Evolutionary conservation across 2,888 invertebrate genomes (phyloP).

Genomic region (Abrostola triplasia): DNA sequence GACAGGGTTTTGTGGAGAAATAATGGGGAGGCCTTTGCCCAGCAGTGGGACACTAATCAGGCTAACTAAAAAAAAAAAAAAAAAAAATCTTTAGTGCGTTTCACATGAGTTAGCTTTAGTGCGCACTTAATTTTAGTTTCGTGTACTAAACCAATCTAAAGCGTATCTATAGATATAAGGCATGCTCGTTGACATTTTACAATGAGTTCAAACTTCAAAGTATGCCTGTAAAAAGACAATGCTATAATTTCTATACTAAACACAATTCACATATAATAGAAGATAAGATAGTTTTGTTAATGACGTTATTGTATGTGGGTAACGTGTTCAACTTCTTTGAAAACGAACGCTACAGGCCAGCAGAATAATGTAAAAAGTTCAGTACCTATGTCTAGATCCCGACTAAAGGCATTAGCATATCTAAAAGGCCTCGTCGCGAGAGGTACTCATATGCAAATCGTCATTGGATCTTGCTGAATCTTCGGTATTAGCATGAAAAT

Average conservation of each 20-base stretch:
- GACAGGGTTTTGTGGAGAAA: too few species aligned
- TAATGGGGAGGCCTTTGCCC: too few species aligned
- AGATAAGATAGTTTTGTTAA: too few species aligned
- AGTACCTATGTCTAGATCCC: slow-evolving; percentile 1
- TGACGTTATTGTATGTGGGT: too few species aligned
- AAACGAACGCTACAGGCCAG: not conserved
- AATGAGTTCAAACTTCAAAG: too few species aligned
- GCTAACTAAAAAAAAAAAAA: too few species aligned
- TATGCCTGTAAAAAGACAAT: too few species aligned
- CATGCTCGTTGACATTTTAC: not conserved
- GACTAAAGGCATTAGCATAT: slow-evolving; percentile 24
- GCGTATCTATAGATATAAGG: not conserved
- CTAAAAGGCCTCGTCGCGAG: slow-evolving; percentile 25
- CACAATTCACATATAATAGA: too few species aligned
- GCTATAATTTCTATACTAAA: too few species aligned
- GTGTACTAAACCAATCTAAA: slow-evolving; percentile 25
- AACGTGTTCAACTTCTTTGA: not conserved
- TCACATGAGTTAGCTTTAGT: slow-evolving; percentile 40
- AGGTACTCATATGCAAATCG: slow-evolving; percentile 43
- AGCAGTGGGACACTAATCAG: too few species aligned
- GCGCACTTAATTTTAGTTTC: slow-evolving; percentile 35
- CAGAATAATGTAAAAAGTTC: not conserved
- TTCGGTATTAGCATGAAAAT: slow-evolving; percentile 54
- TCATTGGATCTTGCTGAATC: slow-evolving; percentile 51
- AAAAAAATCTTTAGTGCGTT: slow-evolving; percentile 46